phyloP scores from a whole-genome alignment of 2,113 vertebrate species.

The Cavia aperea region DNA sequence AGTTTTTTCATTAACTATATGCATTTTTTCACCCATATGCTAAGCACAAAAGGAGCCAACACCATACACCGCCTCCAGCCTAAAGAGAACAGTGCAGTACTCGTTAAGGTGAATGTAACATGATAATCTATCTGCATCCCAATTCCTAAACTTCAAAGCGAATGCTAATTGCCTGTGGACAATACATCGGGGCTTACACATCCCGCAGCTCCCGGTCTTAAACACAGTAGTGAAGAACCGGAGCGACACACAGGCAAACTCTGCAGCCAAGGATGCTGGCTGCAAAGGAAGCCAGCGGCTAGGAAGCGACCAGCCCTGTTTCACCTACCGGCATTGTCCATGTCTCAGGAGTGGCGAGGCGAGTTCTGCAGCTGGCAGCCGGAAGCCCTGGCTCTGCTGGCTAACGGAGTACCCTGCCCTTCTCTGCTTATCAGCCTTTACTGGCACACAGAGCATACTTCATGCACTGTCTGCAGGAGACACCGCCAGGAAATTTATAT shows the following conservation, averaged over 20 bases:
- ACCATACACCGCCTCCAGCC: constrained; percentile 51
- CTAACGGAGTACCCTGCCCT: constrained; percentile 76
- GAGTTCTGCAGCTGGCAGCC: constrained; percentile 67
- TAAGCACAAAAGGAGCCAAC: constrained; percentile 51
- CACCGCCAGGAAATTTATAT: constrained; percentile 85
- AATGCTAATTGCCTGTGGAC: neutral
- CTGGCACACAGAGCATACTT: constrained; percentile 77
- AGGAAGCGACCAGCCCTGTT: constrained; percentile 58
- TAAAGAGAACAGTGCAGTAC: constrained; percentile 58
- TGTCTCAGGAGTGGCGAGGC: constrained; percentile 70
- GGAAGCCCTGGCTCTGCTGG: constrained; percentile 44
- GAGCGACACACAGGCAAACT: constrained; percentile 59
- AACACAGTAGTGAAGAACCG: constrained; percentile 58
- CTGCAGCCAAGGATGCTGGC: constrained; percentile 61
- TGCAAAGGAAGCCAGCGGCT: constrained; percentile 45
- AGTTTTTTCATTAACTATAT: constrained; percentile 52
- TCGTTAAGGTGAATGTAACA: constrained; percentile 53
- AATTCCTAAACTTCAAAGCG: constrained; percentile 64
- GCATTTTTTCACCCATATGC: constrained; percentile 51
- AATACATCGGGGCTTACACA: constrained; percentile 50
- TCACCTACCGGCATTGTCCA: constrained; percentile 83
- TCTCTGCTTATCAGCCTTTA: constrained; percentile 78
- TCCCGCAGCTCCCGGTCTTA: constrained; percentile 53
- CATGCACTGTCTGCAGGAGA: constrained; percentile 81
- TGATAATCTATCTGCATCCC: constrained; percentile 33